A percentile compares a stretch with the other conserved stretches of the same genome.
Evolutionary conservation across 2,888 invertebrate genomes (phyloP).

Genomic region (Sesia bembeciformis): DNA sequence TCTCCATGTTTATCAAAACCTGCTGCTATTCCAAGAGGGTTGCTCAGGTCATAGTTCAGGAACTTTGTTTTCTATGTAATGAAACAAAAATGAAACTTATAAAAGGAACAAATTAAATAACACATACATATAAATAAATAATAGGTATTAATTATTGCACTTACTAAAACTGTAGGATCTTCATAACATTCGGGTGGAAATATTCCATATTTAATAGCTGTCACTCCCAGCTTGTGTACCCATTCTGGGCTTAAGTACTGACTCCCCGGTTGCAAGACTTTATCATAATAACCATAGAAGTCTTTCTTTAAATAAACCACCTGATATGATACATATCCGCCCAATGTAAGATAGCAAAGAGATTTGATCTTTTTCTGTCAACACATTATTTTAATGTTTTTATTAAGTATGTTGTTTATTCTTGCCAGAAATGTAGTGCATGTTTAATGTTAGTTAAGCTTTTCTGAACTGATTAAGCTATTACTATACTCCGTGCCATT

Average conservation of each 20-base stretch:
- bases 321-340: constrained; percentile 78
- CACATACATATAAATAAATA: background rate
- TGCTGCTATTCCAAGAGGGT: constrained; percentile 98
- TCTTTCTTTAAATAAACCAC: constrained; percentile 82
- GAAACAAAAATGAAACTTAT: background rate
- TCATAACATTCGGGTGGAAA: constrained; percentile 74
- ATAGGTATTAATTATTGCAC: constrained; percentile 8
- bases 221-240: constrained; percentile 86
- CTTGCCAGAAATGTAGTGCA: no score
- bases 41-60: constrained; percentile 82
- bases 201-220: constrained; percentile 83
- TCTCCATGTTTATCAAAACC: constrained; percentile 99
- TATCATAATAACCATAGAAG: constrained; percentile 85
- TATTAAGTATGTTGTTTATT: no score
- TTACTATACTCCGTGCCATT: no score
- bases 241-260: constrained; percentile 85
- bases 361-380: constrained; percentile 81
- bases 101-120: background rate
- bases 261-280: constrained; percentile 81
- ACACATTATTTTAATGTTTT: background rate
- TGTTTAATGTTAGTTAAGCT: no score
- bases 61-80: constrained; percentile 77
- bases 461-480: no score
- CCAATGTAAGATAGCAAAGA: constrained; percentile 75
- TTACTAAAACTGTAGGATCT: constrained; percentile 80